Evolutionary conservation across 2,888 invertebrate genomes (phyloP), one percentile per base, ranked within the genome.

Genomic region (Galerucella calmariensis): DNA sequence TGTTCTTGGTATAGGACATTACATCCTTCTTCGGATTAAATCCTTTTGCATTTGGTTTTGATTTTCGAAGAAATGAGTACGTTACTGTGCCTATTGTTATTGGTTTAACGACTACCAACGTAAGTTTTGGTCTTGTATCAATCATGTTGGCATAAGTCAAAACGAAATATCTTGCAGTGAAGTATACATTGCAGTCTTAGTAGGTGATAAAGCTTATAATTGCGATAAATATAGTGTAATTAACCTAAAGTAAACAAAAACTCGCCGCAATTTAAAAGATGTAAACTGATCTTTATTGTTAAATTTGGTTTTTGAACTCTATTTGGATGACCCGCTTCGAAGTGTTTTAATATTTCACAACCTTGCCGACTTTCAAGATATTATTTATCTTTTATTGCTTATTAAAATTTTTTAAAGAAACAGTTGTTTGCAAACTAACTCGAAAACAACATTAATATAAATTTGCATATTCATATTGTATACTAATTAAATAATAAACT

Each of bases 401-500:
- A 20, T 56, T 56, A 62, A n/a, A 14, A 41, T 41, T 41, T 20
- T 61, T n/a, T 41, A 6, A 35, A 62, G 11, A 41, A 14, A 41
- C 14, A 12, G 41, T 41, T 14, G 14, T 16, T 20, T n/a, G 41
- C n/a, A 62, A 41, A 35, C 16, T 41, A 35, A 62, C n/a, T 56
- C n/a, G 56, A 56, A 62, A 62, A 62, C 62, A 41, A 11, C 41
- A 62, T 41, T 62, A 62, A 62, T 62, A 41, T 35, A 11, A 35
- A 62, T 62, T 62, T 41, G 27, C 62, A 41, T 62, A 62, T 62
- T 62, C 62, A 41, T 62, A 62, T 62, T 62, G 3, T 41, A 41
- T 62, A 11, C 9, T 62, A 35, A 62, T 41, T 35, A 62, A 62
- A 35, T 8, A 14, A 35, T 62, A 62, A 62, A 61, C 35, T 27